Evolutionary conservation across 2,113 vertebrate genomes (phyloP).

Genomic region (Oryzias javanicus): DNA sequence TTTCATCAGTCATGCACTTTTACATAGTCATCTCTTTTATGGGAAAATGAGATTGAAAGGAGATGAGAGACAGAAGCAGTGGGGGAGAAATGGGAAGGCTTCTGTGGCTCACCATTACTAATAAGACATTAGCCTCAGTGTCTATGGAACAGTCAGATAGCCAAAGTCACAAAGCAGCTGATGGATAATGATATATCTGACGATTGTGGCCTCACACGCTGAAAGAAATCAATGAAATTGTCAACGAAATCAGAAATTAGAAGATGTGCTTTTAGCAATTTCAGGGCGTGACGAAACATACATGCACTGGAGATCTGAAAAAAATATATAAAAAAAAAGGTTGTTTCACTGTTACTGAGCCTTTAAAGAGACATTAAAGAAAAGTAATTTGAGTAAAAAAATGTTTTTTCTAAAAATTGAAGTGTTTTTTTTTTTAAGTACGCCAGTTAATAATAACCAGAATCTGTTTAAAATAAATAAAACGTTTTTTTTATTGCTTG

Average conservation of each 20-base stretch:
- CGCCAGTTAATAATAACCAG: too few relatives aligned
- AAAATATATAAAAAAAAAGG: not conserved
- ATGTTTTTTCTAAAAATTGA: too few relatives aligned
- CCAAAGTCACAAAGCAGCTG: not conserved
- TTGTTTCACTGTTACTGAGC: too few relatives aligned
- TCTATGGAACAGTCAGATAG: conserved; percentile 12
- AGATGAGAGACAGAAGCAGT: conserved; percentile 23
- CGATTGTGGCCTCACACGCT: not conserved
- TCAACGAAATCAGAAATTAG: not conserved
- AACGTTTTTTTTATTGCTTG: too few relatives aligned
- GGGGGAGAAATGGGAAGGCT: conserved; percentile 7
- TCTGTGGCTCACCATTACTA: conserved; percentile 30
- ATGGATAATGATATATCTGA: conserved; percentile 19
- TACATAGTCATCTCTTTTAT: conserved; percentile 28
- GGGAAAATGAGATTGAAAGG: conserved; percentile 31
- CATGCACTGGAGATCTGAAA: not conserved
- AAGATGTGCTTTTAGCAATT: not conserved
- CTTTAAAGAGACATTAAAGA: too few relatives aligned
- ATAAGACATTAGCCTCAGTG: conserved; percentile 39
- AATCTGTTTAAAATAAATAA: too few relatives aligned
- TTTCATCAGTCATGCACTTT: conserved; percentile 9
- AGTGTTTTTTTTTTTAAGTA: too few relatives aligned
- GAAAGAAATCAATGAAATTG: not conserved
- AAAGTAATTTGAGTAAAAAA: too few relatives aligned
- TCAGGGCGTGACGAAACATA: too few relatives aligned